A percentile compares a stretch with the other conserved stretches of the same genome.
These are phyloP conservation scores for Scaptomyza graminum DNA, from an alignment of 1,140 invertebrate species.

Conservation along the genomic window DNA sequence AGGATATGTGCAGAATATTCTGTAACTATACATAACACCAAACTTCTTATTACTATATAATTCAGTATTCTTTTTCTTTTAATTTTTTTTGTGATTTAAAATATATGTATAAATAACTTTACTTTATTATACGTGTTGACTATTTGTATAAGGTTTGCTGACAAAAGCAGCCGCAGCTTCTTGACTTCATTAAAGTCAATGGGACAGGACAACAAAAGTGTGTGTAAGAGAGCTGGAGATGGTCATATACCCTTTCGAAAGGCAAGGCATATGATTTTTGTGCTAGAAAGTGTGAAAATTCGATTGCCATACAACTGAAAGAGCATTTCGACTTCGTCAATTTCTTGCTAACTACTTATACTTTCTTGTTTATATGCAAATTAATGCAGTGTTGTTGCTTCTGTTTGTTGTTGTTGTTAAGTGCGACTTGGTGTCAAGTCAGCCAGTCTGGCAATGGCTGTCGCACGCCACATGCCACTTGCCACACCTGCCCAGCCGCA, in stretches of 20 bases:
- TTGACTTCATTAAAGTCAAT: conserved; percentile 78
- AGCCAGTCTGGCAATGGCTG: conserved; percentile 6
- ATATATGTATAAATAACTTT: background rate
- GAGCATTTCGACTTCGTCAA: background rate
- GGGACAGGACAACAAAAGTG: conserved; percentile 29
- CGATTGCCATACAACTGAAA: background rate
- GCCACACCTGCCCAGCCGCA: conserved; percentile 19
- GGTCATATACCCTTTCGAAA: conserved; percentile 20
- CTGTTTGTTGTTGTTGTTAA: conserved; percentile 42
- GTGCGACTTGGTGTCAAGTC: conserved; percentile 24
- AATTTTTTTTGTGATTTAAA: conserved; percentile 35
- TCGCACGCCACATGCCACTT: conserved; percentile 25
- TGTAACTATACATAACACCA: background rate
- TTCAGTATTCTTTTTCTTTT: background rate
- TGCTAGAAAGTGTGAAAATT: no score
- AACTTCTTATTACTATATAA: conserved; percentile 3
- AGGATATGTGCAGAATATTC: background rate
- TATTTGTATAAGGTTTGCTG: background rate
- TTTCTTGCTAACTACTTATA: background rate
- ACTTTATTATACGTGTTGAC: conserved; percentile 5
- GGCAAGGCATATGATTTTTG: no score
- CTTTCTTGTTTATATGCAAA: conserved; percentile 63
- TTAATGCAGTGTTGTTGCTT: conserved; percentile 61
- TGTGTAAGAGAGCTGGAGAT: conserved; percentile 32
- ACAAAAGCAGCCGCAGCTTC: conserved; percentile 61